Conservation (phyloP, 2,113 vertebrate species). For the Hylia prasina region DNA sequence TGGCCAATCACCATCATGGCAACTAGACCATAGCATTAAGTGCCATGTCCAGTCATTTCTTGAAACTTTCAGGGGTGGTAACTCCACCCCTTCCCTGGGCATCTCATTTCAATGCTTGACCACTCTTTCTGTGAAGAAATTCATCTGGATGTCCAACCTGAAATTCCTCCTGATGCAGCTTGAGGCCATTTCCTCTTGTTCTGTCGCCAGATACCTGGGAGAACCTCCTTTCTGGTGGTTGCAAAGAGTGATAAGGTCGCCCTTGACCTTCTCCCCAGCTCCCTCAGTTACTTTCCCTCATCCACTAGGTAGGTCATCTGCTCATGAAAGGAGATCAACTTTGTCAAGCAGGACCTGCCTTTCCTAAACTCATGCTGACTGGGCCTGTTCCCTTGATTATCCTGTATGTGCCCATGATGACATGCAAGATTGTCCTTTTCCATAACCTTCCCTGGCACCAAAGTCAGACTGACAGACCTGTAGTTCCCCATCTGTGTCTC, state of each 20-base stretch:
- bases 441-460: background rate
- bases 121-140: background rate
- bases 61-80: background rate
- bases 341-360: fast-evolving
- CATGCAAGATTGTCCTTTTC: no score
- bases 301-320: background rate
- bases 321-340: background rate
- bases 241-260: background rate
- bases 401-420: background rate
- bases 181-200: background rate
- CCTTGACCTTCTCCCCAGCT: background rate
- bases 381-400: background rate
- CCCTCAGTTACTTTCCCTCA: background rate
- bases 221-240: background rate
- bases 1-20: no score
- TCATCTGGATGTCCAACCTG: background rate
- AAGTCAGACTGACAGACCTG: background rate
- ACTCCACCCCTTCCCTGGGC: background rate
- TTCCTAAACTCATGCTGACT: background rate
- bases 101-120: background rate
- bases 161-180: background rate
- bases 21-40: background rate
- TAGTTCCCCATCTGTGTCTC: background rate
- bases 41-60: background rate
- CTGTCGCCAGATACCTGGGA: background rate